A percentile compares a stretch with the other conserved stretches of the same genome.
These are phyloP conservation scores for Oryzias celebensis DNA, from an alignment of 2,113 vertebrate genomes.

Conservation along the genomic window DNA sequence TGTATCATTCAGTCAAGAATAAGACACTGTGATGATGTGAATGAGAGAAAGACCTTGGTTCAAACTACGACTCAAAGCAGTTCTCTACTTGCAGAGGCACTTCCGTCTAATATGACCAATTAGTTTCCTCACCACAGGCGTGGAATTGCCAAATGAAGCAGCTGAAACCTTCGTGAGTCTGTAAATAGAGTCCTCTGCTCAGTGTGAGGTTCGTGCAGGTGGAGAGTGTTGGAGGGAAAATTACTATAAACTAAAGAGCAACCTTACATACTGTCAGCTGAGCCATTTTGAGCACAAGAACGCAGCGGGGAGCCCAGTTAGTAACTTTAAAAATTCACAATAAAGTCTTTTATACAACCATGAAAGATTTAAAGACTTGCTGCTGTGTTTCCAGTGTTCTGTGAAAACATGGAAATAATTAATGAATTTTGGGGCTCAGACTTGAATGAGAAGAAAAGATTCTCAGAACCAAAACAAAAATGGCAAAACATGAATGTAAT, in stretches of 20 bases:
- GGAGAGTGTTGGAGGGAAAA: background rate
- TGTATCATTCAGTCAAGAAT: slow-evolving; percentile 3
- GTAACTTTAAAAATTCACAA: background rate
- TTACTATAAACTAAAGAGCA: background rate
- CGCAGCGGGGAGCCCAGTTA: background rate
- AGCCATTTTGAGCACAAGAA: background rate
- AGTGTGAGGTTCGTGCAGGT: slow-evolving; percentile 2
- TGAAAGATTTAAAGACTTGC: background rate
- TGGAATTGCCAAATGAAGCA: slow-evolving; percentile 39
- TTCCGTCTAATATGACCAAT: slow-evolving; percentile 34
- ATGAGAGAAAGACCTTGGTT: slow-evolving; percentile 22
- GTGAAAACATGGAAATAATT: background rate
- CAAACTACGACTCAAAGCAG: background rate
- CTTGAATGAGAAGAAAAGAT: background rate
- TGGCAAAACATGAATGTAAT: no score
- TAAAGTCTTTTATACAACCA: background rate
- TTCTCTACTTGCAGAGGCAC: slow-evolving; percentile 8
- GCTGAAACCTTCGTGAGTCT: slow-evolving; percentile 12
- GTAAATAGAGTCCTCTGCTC: slow-evolving; percentile 26
- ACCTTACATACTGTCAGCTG: background rate
- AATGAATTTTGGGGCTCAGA: background rate
- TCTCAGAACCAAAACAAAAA: background rate
- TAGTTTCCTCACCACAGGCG: slow-evolving; percentile 18
- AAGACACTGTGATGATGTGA: slow-evolving; percentile 18
- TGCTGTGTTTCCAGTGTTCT: background rate